These are phyloP conservation scores for Parambassis ranga DNA, from an alignment of 2,797 vertebrate species.

Conservation along the genomic window DNA sequence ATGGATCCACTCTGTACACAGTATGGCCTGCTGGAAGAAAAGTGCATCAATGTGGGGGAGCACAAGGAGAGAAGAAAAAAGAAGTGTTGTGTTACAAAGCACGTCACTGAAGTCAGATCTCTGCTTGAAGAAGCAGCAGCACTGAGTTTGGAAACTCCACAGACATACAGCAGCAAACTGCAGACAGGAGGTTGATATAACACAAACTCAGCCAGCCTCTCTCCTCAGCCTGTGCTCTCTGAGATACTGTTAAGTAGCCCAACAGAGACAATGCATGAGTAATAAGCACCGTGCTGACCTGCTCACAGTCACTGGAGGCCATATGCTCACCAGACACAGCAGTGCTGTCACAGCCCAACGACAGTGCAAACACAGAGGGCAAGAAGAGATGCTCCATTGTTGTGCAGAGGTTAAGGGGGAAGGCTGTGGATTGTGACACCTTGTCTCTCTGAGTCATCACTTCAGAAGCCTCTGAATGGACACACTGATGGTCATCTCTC, in stretches of 20 bases:
- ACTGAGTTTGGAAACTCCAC: conserved; percentile 40
- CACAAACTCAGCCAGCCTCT: neutral
- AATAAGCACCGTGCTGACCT: conserved; percentile 45
- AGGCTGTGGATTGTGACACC: conserved; percentile 45
- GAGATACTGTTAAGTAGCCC: neutral
- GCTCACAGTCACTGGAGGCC: conserved; percentile 56
- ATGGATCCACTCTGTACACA: conserved; percentile 54
- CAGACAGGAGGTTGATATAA: conserved; percentile 4
- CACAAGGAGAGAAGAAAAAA: conserved; percentile 19
- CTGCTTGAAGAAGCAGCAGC: conserved; percentile 17
- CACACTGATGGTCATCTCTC: conserved; percentile 34
- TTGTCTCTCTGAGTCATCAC: conserved; percentile 49
- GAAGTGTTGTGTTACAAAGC: conserved; percentile 55
- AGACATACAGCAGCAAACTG: conserved; percentile 27
- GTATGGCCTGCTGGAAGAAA: conserved; percentile 52
- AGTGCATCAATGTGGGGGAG: conserved; percentile 59
- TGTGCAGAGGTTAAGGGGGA: conserved; percentile 38
- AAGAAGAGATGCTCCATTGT: conserved; percentile 72
- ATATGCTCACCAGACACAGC: conserved; percentile 74
- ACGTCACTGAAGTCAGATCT: conserved; percentile 45
- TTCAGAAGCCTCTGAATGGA: conserved; percentile 32
- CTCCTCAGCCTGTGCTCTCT: conserved; percentile 1
- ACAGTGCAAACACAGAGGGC: conserved; percentile 53
- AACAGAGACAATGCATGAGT: conserved; percentile 52
- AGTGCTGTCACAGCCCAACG: conserved; percentile 56